phyloP scores from a whole-genome alignment of 1,140 invertebrate species.

The Diachasma alloeum region DNA sequence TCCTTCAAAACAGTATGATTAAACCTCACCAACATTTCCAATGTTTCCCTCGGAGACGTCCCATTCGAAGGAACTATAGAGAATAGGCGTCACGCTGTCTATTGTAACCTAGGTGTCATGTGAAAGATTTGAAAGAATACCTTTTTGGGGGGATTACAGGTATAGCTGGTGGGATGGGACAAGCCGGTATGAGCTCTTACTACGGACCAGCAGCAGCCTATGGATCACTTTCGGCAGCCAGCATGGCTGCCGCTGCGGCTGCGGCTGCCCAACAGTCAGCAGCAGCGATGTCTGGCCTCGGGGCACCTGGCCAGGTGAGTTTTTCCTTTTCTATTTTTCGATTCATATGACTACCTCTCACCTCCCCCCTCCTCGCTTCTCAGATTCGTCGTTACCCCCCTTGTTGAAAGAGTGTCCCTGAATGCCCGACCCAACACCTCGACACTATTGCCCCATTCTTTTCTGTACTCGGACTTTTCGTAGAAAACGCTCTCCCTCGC shows the following conservation, averaged over 20 bases:
- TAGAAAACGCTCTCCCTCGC: conserved; percentile 13
- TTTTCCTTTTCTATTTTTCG: conserved; percentile 24
- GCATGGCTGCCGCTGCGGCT: conserved; percentile 71
- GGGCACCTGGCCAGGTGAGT: conserved; percentile 68
- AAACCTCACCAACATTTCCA: not conserved
- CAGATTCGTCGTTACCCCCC: conserved; percentile 6
- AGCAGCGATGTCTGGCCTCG: conserved; percentile 69
- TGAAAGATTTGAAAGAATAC: not conserved
- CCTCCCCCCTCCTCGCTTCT: not conserved
- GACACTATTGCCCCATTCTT: conserved; percentile 27
- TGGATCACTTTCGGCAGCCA: conserved; percentile 70
- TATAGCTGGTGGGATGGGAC: conserved; percentile 71
- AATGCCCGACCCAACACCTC: conserved; percentile 30
- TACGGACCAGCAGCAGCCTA: conserved; percentile 73
- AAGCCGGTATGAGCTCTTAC: conserved; percentile 70
- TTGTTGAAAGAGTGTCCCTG: conserved; percentile 18
- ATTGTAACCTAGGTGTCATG: not conserved
- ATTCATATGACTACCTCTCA: not conserved
- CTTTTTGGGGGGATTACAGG: conserved; percentile 52
- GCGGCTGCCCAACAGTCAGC: conserved; percentile 71
- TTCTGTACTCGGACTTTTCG: conserved; percentile 24
- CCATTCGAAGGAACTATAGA: not conserved
- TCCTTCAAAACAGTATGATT: not conserved
- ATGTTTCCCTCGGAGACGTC: too few relatives aligned
- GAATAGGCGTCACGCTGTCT: not conserved